A percentile compares a stretch with the other conserved stretches of the same genome.
phyloP scores from a whole-genome alignment of 2,797 vertebrate genomes.

The Monodelphis domestica region DNA sequence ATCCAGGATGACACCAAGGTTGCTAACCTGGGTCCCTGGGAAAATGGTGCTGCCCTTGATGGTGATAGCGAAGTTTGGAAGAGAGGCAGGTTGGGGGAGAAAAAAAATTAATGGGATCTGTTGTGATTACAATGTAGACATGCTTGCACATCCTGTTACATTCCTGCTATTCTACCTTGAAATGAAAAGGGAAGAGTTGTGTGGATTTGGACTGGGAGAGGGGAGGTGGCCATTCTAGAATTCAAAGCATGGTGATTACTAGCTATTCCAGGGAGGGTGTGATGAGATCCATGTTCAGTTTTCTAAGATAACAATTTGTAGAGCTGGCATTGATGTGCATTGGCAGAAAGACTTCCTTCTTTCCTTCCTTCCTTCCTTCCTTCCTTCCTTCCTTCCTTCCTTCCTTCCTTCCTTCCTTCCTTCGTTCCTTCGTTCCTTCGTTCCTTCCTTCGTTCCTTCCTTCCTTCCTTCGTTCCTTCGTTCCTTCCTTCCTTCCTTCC shows the following conservation, averaged over 20 bases:
- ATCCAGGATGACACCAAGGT: not conserved
- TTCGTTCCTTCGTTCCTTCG: no score
- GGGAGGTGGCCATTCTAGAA: not conserved
- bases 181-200: not conserved
- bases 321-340: not conserved
- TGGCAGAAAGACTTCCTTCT: not conserved
- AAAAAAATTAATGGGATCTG: not conserved
- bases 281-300: not conserved
- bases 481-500: not conserved
- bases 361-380: no score
- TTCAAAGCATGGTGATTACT: not conserved
- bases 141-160: not conserved
- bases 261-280: not conserved
- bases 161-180: not conserved
- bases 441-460: no score
- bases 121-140: not conserved
- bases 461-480: no score
- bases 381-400: no score
- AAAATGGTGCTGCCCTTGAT: not conserved
- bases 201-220: not conserved
- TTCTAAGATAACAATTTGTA: not conserved
- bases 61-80: not conserved
- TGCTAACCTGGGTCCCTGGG: not conserved
- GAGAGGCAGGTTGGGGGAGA: not conserved
- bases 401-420: no score